A percentile compares a stretch with the other conserved stretches of the same genome.
These are phyloP conservation scores for Fregetta grallaria DNA, from an alignment of 2,113 vertebrate genomes.

Conservation along the genomic window DNA sequence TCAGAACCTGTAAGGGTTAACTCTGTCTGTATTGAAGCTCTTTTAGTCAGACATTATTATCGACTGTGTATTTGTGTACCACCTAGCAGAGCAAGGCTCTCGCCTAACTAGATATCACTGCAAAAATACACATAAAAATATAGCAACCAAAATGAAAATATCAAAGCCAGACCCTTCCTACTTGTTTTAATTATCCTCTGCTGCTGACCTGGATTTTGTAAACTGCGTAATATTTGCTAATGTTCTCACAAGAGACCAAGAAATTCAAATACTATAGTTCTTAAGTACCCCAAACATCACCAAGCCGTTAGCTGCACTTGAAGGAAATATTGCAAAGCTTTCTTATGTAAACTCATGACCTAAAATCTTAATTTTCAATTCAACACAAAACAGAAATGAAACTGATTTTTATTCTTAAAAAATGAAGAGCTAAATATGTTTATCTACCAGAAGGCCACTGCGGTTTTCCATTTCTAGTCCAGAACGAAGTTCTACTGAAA, in stretches of 20 bases:
- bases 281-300: neutral
- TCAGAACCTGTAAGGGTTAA: neutral
- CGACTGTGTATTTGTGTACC: neutral
- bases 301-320: rapidly evolving
- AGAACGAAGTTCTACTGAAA: neutral
- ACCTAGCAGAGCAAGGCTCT: neutral
- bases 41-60: neutral
- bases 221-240: neutral
- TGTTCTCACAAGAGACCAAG: neutral
- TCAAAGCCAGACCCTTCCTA: neutral
- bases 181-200: neutral
- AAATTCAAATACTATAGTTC: neutral
- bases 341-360: neutral
- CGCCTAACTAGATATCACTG: neutral
- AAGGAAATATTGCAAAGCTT: neutral
- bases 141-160: neutral
- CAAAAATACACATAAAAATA: neutral
- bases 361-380: neutral
- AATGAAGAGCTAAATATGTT: neutral
- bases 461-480: neutral
- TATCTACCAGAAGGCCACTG: neutral
- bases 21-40: neutral
- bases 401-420: neutral
- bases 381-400: neutral
- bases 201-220: neutral